A percentile compares a stretch with the other conserved stretches of the same genome.
Evolutionary conservation across 37 sponge, comb jelly and placozoan species (phyloP).

Genomic region (Corticium candelabrum): DNA sequence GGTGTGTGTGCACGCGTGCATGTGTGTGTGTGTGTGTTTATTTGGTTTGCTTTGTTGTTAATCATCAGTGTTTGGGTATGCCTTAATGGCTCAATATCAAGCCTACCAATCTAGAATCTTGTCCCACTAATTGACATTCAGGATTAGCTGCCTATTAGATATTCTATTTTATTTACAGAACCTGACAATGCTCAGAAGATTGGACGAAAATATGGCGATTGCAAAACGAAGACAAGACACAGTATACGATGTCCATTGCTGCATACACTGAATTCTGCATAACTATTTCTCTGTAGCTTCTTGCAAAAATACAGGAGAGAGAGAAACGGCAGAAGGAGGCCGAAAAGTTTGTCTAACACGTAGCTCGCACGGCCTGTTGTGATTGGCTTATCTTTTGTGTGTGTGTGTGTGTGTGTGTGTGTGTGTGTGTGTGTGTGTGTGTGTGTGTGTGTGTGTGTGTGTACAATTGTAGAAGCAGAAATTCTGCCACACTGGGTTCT

Average conservation of each 20-base stretch:
- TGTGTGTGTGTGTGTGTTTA: slow-evolving; percentile 17
- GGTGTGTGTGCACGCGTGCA: slow-evolving; percentile 7
- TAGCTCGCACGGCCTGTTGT: neutral
- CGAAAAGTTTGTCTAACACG: neutral
- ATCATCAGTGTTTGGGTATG: too few species aligned
- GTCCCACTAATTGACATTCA: too few species aligned
- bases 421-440: too few species aligned
- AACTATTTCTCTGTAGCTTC: neutral
- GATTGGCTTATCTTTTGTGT: too few species aligned
- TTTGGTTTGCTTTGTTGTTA: neutral
- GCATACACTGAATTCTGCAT: too few species aligned
- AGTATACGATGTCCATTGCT: too few species aligned
- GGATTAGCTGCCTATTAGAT: too few species aligned
- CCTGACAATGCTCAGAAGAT: neutral
- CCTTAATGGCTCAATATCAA: too few species aligned
- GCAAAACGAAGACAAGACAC: slow-evolving; percentile 48
- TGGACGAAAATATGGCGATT: slow-evolving; percentile 32
- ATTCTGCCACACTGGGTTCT: neutral
- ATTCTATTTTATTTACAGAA: too few species aligned
- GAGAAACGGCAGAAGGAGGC: neutral
- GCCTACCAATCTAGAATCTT: too few species aligned
- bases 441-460: too few species aligned
- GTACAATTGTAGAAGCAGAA: neutral
- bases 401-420: too few species aligned
- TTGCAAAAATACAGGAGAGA: neutral